phyloP scores from a whole-genome alignment of 1,140 invertebrate genomes.

The Cheumatopsyche charites region DNA sequence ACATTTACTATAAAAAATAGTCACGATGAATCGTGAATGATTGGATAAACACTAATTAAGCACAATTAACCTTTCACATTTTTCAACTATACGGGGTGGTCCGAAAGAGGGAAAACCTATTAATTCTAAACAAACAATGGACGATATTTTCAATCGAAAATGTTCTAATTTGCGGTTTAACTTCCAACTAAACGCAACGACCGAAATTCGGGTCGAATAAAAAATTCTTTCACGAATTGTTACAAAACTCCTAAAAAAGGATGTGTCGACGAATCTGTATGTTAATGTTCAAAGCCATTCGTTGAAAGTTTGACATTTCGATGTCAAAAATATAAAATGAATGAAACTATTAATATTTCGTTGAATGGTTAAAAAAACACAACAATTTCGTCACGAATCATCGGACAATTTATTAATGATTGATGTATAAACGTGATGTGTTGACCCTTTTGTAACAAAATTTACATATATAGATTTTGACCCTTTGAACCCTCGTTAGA shows the following conservation, averaged over 20 bases:
- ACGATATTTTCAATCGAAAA: too few relatives aligned
- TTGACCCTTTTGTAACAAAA: too few relatives aligned
- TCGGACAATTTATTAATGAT: background rate
- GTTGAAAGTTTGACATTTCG: conserved; percentile 22
- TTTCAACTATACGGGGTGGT: conserved; percentile 2
- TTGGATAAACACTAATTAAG: conserved; percentile 10
- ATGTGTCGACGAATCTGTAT: too few relatives aligned
- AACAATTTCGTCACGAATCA: background rate
- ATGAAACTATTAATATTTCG: conserved; percentile 12
- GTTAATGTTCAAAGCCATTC: background rate
- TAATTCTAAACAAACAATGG: too few relatives aligned
- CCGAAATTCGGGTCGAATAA: background rate
- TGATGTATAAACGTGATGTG: too few relatives aligned
- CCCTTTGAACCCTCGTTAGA: too few relatives aligned
- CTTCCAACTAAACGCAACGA: too few relatives aligned
- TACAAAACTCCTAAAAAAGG: background rate
- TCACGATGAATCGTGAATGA: conserved; percentile 14
- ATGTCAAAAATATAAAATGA: conserved; percentile 8
- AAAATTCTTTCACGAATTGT: background rate
- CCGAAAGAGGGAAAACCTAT: background rate
- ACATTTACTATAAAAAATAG: background rate
- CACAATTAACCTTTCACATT: background rate
- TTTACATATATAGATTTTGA: too few relatives aligned
- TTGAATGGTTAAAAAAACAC: background rate
- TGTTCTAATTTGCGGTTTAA: too few relatives aligned